Conservation (phyloP, 2,888 invertebrate species). For the Chamaedrilus cognettii region DNA sequence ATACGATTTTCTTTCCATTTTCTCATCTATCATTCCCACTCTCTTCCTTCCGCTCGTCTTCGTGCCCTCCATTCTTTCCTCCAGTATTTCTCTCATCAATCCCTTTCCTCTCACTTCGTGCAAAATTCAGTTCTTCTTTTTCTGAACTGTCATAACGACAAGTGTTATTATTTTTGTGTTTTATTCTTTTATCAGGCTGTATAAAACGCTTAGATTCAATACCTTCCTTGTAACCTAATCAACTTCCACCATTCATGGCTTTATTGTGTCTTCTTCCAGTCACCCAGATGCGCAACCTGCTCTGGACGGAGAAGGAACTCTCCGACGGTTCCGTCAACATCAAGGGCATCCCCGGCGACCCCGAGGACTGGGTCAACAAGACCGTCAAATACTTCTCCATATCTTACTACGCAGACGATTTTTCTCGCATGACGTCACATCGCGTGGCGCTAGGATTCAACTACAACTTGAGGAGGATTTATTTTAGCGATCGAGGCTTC, state of each 20-base stretch:
- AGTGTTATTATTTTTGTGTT: too few relatives aligned
- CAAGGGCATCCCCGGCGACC: slow-evolving; percentile 22
- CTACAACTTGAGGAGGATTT: slow-evolving; percentile 22
- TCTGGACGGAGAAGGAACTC: slow-evolving; percentile 15
- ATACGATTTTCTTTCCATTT: too few relatives aligned
- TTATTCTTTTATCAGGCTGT: not conserved
- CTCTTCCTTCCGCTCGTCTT: too few relatives aligned
- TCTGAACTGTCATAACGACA: too few relatives aligned
- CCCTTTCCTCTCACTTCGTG: too few relatives aligned
- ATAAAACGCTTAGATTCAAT: not conserved
- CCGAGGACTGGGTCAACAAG: slow-evolving; percentile 18
- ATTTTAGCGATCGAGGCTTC: slow-evolving; percentile 31
- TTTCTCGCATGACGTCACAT: not conserved
- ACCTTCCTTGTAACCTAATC: too few relatives aligned
- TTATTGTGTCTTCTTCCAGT: slow-evolving; percentile 12
- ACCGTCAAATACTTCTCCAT: slow-evolving; percentile 2
- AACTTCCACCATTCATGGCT: too few relatives aligned
- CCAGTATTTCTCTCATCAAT: too few relatives aligned
- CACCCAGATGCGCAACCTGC: slow-evolving; percentile 8
- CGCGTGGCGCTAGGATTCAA: slow-evolving; percentile 25
- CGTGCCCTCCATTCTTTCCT: too few relatives aligned
- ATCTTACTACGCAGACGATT: slow-evolving; percentile 6
- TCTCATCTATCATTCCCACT: too few relatives aligned
- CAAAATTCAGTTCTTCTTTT: too few relatives aligned
- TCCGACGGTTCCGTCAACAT: slow-evolving; percentile 18